Evolutionary conservation across 1,140 invertebrate genomes (phyloP).

Genomic region (Propsilocerus akamusi): DNA sequence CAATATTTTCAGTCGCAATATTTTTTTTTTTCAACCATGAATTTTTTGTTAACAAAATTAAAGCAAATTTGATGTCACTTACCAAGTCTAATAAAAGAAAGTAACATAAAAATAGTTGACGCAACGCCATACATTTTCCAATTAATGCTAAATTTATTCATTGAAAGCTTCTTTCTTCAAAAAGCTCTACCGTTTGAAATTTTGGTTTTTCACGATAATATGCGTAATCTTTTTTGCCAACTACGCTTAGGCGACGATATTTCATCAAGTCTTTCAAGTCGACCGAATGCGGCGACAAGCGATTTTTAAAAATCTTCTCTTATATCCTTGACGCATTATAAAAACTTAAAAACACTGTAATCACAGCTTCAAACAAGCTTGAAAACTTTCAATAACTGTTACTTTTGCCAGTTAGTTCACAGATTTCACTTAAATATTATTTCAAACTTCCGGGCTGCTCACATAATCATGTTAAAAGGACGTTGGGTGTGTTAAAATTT

Average conservation of each 20-base stretch:
- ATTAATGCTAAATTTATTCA: not conserved
- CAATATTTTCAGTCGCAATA: not conserved
- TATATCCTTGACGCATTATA: conserved; percentile 1
- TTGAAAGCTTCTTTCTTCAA: not conserved
- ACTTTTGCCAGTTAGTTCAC: not conserved
- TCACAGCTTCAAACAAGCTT: too few species aligned
- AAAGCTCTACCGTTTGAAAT: not conserved
- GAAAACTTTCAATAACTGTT: not conserved
- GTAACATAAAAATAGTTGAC: not conserved
- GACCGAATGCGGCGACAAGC: not conserved
- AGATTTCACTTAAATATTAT: not conserved
- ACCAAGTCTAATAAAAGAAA: not conserved
- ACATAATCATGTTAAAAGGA: not conserved
- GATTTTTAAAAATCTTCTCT: conserved; percentile 1
- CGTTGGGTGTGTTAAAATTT: conserved; percentile 1
- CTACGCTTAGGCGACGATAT: not conserved
- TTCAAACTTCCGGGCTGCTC: not conserved
- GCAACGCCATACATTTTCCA: not conserved
- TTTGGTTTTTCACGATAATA: not conserved
- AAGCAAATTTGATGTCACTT: not conserved
- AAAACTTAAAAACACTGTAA: not conserved
- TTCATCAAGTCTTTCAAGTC: not conserved
- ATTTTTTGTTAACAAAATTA: not conserved
- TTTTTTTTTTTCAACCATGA: not conserved
- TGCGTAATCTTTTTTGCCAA: not conserved